Conservation (phyloP, 2,888 invertebrate genomes). For the Synanthedon myopaeformis region DNA sequence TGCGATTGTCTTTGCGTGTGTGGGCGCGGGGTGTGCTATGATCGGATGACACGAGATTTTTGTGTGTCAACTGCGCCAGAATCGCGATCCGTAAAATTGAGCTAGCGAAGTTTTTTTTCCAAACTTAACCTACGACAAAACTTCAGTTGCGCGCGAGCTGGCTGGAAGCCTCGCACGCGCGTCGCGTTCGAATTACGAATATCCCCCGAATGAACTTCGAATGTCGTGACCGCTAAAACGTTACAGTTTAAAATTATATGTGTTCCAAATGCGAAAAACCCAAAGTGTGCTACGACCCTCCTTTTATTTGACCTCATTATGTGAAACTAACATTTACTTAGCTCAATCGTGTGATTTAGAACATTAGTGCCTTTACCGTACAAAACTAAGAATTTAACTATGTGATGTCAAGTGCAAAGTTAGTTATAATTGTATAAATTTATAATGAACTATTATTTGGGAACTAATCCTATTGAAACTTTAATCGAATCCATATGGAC, state of each 20-base stretch:
- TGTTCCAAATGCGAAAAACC: constrained; percentile 31
- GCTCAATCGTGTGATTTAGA: constrained; percentile 66
- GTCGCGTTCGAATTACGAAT: constrained; percentile 39
- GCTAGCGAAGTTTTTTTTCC: constrained; percentile 56
- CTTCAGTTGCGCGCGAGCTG: constrained; percentile 66
- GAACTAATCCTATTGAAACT: constrained; percentile 14
- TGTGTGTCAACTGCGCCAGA: constrained; percentile 37
- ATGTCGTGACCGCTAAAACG: constrained; percentile 30
- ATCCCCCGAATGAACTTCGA: constrained; percentile 45
- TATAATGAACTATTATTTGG: constrained; percentile 38
- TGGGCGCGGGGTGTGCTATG: constrained; percentile 14
- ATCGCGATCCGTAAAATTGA: constrained; percentile 54
- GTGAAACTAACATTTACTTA: constrained; percentile 44
- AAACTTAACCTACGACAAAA: constrained; percentile 65
- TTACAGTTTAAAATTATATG: constrained; percentile 27
- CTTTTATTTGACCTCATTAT: constrained; percentile 49
- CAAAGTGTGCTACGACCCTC: constrained; percentile 33
- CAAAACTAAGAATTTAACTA: constrained; percentile 44
- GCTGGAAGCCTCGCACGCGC: constrained; percentile 37
- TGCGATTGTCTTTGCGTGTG: not conserved
- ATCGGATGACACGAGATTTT: constrained; percentile 26
- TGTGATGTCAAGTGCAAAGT: constrained; percentile 36
- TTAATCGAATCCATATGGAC: constrained; percentile 39
- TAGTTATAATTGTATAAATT: constrained; percentile 18
- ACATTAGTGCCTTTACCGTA: constrained; percentile 53